Percentiles rank a stretch among this genome's conserved stretches.
Conservation (phyloP, 2,888 invertebrate species). For the Strigamia maritima region DNA sequence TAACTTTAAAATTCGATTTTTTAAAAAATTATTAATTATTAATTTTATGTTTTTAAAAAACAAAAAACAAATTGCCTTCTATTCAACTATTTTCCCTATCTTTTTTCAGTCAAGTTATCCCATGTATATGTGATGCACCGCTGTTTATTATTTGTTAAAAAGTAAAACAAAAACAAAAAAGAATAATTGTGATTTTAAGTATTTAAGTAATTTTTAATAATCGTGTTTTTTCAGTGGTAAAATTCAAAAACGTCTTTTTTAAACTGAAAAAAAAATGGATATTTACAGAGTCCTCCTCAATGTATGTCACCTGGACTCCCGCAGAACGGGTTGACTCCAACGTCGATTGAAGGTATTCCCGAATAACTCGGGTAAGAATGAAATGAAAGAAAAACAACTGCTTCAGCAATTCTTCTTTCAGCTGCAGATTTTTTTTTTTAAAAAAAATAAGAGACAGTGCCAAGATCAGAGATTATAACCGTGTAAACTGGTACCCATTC, state of each 20-base stretch:
- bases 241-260: neutral
- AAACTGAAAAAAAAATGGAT: neutral
- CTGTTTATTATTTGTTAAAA: too few relatives aligned
- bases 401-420: constrained; percentile 7
- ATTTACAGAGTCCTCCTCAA: neutral
- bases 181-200: too few relatives aligned
- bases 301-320: neutral
- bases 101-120: too few relatives aligned
- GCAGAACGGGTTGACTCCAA: neutral
- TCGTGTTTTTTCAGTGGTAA: neutral
- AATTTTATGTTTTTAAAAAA: too few relatives aligned
- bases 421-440: neutral
- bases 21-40: too few relatives aligned
- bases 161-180: too few relatives aligned
- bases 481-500: neutral
- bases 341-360: neutral
- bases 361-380: neutral
- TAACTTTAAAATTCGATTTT: neutral
- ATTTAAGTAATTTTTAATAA: neutral
- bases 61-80: too few relatives aligned
- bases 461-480: neutral
- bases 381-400: neutral
- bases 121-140: too few relatives aligned
- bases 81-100: too few relatives aligned
- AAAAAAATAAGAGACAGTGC: neutral